Percentiles rank a stretch among this genome's conserved stretches.
Conservation (phyloP, 2,797 vertebrate genomes). For the Erithacus rubecula region DNA sequence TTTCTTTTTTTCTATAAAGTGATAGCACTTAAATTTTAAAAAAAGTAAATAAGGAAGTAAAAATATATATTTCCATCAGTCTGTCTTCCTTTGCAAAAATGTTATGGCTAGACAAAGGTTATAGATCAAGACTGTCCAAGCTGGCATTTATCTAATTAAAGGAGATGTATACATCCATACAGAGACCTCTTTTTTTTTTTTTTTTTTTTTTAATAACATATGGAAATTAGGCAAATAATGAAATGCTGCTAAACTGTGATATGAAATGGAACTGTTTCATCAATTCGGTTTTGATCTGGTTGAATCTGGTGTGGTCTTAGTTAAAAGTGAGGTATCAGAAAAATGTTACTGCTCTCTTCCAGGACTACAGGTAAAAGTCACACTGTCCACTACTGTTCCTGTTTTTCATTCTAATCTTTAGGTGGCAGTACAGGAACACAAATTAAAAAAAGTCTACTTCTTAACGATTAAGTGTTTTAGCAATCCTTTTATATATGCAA, state of each 20-base stretch:
- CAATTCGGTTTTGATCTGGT: background rate
- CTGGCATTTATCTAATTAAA: background rate
- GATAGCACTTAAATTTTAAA: rapidly evolving
- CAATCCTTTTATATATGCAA: background rate
- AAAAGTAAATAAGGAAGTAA: background rate
- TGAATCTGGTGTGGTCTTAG: background rate
- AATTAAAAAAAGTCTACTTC: background rate
- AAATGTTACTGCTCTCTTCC: background rate
- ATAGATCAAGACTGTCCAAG: background rate
- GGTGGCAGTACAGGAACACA: constrained; percentile 68
- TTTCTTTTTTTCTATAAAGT: background rate
- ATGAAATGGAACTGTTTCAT: background rate
- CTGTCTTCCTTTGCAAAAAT: background rate
- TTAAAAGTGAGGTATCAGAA: background rate
- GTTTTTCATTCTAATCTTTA: constrained; percentile 40
- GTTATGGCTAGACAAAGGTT: background rate
- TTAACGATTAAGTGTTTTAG: background rate
- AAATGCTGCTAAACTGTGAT: background rate
- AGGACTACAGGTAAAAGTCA: background rate
- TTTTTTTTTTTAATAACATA: background rate
- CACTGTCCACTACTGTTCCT: background rate
- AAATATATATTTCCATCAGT: background rate
- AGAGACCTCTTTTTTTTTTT: background rate
- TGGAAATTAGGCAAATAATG: background rate
- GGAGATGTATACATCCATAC: background rate